These are phyloP conservation scores for Amblyteles armatorius DNA, from an alignment of 2,888 invertebrate genomes.

Conservation along the genomic window DNA sequence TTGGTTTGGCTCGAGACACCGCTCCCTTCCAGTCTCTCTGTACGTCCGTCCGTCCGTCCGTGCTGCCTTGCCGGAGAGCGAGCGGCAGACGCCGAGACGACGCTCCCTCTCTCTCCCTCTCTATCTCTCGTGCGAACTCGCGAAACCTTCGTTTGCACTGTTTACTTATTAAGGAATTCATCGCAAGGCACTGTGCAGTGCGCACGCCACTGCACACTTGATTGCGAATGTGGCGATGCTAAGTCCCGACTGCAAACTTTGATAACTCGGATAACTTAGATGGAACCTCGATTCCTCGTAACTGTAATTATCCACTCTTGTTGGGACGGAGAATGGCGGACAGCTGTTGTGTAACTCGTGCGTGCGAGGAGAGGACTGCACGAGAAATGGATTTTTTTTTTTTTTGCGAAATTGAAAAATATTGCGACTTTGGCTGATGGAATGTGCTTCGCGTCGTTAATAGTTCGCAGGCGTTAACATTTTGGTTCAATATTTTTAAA, in stretches of 20 bases:
- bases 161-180: slow-evolving; percentile 64
- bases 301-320: slow-evolving; percentile 9
- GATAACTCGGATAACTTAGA: slow-evolving; percentile 3
- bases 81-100: neutral
- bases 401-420: too few relatives aligned
- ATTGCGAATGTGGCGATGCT: neutral
- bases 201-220: neutral
- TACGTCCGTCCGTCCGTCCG: neutral
- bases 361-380: neutral
- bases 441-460: too few relatives aligned
- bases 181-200: slow-evolving; percentile 12
- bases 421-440: too few relatives aligned
- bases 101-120: slow-evolving; percentile 41
- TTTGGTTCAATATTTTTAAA: too few relatives aligned
- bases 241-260: neutral
- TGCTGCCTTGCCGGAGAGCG: neutral
- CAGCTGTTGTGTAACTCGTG: neutral
- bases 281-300: slow-evolving; percentile 27
- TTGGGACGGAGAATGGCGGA: neutral
- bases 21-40: neutral
- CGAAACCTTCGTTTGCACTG: slow-evolving; percentile 62
- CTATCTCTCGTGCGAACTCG: slow-evolving; percentile 29
- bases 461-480: too few relatives aligned
- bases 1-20: slow-evolving; percentile 1
- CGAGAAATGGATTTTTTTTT: neutral